Percentiles rank a stretch among this genome's conserved stretches.
These are phyloP conservation scores for Entelurus aequoreus DNA, from an alignment of 2,113 vertebrate species.

Conservation along the genomic window DNA sequence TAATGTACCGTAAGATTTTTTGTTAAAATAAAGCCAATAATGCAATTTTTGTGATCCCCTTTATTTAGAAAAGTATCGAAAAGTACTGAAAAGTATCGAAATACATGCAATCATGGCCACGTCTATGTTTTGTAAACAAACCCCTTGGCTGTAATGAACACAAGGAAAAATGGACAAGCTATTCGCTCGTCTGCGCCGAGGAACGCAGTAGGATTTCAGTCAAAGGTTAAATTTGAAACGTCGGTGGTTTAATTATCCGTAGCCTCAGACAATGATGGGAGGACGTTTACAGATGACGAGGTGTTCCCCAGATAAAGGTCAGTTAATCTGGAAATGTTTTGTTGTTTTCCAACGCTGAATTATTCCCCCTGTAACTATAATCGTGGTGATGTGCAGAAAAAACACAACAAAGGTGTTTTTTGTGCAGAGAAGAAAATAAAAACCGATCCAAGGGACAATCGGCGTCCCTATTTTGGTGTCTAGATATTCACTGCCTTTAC, in stretches of 20 bases:
- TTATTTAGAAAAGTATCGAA: too few relatives aligned
- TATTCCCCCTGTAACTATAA: background rate
- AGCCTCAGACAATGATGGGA: constrained; percentile 35
- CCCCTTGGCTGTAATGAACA: background rate
- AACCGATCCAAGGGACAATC: constrained; percentile 18
- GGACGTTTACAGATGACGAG: constrained; percentile 38
- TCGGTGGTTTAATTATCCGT: constrained; percentile 52
- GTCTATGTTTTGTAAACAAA: too few relatives aligned
- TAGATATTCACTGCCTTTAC: background rate
- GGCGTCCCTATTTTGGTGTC: constrained; percentile 9
- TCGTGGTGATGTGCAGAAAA: constrained; percentile 3
- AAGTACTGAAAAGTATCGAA: too few relatives aligned
- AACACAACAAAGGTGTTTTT: constrained; percentile 16
- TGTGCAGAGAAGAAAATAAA: constrained; percentile 8
- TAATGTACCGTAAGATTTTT: too few relatives aligned
- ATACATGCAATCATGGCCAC: too few relatives aligned
- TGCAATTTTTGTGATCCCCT: too few relatives aligned
- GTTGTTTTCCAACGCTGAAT: background rate
- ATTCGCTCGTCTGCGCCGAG: constrained; percentile 53
- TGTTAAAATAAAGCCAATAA: too few relatives aligned
- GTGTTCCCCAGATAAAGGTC: constrained; percentile 23
- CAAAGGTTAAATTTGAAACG: constrained; percentile 31
- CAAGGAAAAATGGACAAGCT: constrained; percentile 9
- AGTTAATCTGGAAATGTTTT: constrained; percentile 41
- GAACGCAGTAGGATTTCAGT: constrained; percentile 60